phyloP scores from a whole-genome alignment of 2,888 invertebrate genomes.

The Chorisops tibialis region DNA sequence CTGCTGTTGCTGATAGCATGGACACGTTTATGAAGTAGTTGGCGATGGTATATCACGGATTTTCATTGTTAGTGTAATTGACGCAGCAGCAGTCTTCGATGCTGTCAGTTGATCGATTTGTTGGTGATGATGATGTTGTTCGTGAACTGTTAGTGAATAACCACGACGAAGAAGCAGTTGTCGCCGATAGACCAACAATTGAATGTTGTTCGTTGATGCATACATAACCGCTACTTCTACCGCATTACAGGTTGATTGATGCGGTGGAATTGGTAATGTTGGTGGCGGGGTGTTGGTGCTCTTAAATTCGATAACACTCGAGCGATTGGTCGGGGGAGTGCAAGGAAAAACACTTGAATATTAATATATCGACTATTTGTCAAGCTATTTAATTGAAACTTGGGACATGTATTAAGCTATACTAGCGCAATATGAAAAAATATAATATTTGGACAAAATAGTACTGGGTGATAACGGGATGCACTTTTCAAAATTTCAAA shows the following conservation, averaged over 20 bases:
- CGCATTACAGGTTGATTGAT: neutral
- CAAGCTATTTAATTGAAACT: too few relatives aligned
- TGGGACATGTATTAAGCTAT: too few relatives aligned
- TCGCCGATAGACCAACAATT: too few relatives aligned
- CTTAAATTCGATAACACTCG: too few relatives aligned
- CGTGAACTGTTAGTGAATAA: neutral
- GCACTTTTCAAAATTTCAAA: too few relatives aligned
- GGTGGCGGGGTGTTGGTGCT: neutral
- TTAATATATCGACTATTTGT: too few relatives aligned
- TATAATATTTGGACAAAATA: too few relatives aligned
- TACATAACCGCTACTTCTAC: neutral
- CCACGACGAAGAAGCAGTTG: neutral
- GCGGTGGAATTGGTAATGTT: neutral
- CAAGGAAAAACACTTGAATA: too few relatives aligned
- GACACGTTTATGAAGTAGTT: neutral
- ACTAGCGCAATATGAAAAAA: too few relatives aligned
- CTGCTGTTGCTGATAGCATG: neutral
- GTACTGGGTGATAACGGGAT: too few relatives aligned
- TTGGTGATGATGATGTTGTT: neutral
- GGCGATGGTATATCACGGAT: neutral
- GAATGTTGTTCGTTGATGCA: neutral
- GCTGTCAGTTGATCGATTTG: neutral
- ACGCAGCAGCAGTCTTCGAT: constrained; percentile 20
- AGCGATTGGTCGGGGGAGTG: neutral
- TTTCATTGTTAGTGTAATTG: neutral